Conservation (phyloP, 2,113 vertebrate species). For the Geococcyx californianus region DNA sequence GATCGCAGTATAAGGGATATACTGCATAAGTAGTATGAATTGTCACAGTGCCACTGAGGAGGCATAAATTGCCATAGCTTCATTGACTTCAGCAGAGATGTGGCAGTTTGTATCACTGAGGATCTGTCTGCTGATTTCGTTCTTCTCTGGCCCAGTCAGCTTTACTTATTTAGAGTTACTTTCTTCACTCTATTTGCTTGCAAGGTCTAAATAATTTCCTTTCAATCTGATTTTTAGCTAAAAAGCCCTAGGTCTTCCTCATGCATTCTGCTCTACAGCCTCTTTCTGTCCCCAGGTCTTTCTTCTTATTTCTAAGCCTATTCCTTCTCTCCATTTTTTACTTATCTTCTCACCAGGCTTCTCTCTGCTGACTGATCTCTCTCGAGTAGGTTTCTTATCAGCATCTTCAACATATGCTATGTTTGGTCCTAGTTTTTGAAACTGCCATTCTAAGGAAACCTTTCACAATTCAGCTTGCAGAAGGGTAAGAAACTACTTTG, state of each 20-base stretch:
- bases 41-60: background rate
- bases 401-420: background rate
- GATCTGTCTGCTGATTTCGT: background rate
- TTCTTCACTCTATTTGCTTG: constrained; percentile 30
- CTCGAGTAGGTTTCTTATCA: background rate
- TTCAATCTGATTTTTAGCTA: constrained; percentile 34
- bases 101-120: background rate
- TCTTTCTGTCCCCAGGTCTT: background rate
- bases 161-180: constrained; percentile 32
- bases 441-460: background rate
- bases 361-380: background rate
- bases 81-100: background rate
- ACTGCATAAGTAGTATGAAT: background rate
- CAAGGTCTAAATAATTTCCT: constrained; percentile 11
- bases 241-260: constrained; percentile 4
- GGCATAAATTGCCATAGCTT: constrained; percentile 12
- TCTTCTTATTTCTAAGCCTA: background rate
- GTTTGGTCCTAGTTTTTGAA: background rate
- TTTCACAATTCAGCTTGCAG: background rate
- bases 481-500: background rate
- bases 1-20: background rate
- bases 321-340: background rate
- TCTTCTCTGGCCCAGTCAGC: constrained; percentile 41
- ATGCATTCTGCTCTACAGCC: background rate
- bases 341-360: constrained; percentile 6